phyloP scores from a whole-genome alignment of 2,888 invertebrate genomes.

The Pachycephus smyrnensis region DNA sequence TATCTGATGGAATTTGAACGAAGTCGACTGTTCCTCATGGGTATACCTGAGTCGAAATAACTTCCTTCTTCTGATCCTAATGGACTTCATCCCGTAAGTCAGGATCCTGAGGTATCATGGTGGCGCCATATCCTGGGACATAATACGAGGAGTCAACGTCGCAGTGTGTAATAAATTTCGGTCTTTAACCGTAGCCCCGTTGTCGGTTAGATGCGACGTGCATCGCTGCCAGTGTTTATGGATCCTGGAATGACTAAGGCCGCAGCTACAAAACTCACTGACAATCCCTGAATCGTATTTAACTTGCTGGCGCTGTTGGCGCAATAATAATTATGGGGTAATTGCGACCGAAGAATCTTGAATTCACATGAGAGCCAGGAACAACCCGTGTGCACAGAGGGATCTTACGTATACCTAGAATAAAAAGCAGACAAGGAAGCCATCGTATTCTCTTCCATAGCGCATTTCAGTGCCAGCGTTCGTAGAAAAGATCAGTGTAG shows the following conservation, averaged over 20 bases:
- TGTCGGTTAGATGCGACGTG: neutral
- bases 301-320: slow-evolving; percentile 29
- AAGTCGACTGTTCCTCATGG: neutral
- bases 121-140: neutral
- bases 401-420: neutral
- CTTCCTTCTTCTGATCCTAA: neutral
- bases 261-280: slow-evolving; percentile 9
- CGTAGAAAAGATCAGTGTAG: slow-evolving; percentile 6
- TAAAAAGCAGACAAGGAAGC: slow-evolving; percentile 14
- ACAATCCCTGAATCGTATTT: slow-evolving; percentile 17
- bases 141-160: neutral
- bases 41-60: neutral
- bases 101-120: neutral
- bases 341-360: slow-evolving; percentile 38
- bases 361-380: slow-evolving; percentile 31
- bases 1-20: neutral
- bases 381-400: neutral
- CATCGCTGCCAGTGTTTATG: slow-evolving; percentile 7
- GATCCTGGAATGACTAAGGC: slow-evolving; percentile 28
- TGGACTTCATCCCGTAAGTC: neutral
- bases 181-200: neutral
- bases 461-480: slow-evolving; percentile 1
- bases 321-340: slow-evolving; percentile 42
- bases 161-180: neutral
- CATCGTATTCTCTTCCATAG: slow-evolving; percentile 11